These are phyloP conservation scores for Naja naja DNA, from an alignment of 2,113 vertebrate genomes.

Conservation along the genomic window DNA sequence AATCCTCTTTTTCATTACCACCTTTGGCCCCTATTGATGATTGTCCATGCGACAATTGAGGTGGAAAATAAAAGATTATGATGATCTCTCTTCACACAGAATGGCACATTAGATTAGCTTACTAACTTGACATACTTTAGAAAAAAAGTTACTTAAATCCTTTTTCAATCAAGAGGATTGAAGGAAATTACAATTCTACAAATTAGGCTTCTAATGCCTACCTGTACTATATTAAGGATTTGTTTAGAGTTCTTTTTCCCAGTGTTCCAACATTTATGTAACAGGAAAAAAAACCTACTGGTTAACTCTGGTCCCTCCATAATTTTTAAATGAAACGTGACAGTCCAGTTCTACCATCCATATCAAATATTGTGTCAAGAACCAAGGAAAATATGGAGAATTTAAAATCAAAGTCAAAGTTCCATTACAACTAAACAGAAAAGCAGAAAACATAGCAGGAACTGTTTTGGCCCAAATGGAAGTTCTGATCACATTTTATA, in stretches of 20 bases:
- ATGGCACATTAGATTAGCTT: neutral
- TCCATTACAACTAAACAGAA: neutral
- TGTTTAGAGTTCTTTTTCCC: neutral
- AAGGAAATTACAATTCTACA: neutral
- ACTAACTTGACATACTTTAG: neutral
- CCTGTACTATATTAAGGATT: neutral
- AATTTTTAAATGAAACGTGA: neutral
- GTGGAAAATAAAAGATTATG: neutral
- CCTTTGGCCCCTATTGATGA: too few relatives aligned
- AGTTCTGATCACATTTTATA: neutral
- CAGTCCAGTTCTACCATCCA: neutral
- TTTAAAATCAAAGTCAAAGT: neutral
- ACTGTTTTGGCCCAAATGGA: neutral
- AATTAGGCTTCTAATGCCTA: neutral
- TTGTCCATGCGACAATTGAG: neutral
- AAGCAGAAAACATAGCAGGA: neutral
- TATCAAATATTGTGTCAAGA: neutral
- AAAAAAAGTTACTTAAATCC: neutral
- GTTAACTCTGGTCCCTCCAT: neutral
- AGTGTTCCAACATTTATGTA: neutral
- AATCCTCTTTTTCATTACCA: too few relatives aligned
- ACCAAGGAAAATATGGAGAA: neutral
- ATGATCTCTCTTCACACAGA: too few relatives aligned
- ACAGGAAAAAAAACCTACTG: neutral
- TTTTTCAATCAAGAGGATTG: neutral